These are phyloP conservation scores for Nannoperca obscura DNA, from an alignment of 2,797 vertebrate genomes.

Conservation along the genomic window DNA sequence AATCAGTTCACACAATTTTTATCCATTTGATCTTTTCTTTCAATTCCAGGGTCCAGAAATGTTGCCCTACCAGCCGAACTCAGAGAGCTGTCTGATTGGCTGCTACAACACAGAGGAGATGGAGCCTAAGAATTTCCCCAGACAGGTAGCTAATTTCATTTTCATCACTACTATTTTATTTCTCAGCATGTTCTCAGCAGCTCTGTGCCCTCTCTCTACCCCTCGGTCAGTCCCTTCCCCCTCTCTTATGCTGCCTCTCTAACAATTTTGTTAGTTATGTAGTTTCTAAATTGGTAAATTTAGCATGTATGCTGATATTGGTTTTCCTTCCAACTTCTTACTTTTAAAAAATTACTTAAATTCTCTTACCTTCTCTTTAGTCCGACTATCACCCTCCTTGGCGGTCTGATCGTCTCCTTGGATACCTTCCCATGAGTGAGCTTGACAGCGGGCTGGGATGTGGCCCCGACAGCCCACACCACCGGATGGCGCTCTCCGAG, in stretches of 20 bases:
- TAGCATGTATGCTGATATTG: neutral
- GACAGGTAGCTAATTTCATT: slow-evolving; percentile 64
- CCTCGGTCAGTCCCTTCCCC: neutral
- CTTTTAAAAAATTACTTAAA: neutral
- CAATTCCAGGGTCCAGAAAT: slow-evolving; percentile 65
- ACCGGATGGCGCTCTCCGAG: slow-evolving; percentile 70
- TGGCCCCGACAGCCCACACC: slow-evolving; percentile 69
- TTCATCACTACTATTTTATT: neutral
- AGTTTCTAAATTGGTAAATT: neutral
- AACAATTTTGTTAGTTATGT: neutral
- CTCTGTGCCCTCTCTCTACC: neutral
- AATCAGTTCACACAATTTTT: neutral
- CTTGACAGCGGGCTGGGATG: slow-evolving; percentile 78
- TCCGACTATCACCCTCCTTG: slow-evolving; percentile 60
- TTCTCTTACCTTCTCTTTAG: slow-evolving; percentile 54
- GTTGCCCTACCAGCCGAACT: slow-evolving; percentile 73
- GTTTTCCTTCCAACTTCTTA: too few species aligned
- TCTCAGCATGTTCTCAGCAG: neutral
- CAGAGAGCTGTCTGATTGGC: slow-evolving; percentile 80
- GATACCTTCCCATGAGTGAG: slow-evolving; percentile 76
- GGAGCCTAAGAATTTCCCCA: slow-evolving; percentile 54
- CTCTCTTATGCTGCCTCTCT: neutral
- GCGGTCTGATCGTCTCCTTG: slow-evolving; percentile 60
- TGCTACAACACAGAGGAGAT: slow-evolving; percentile 74
- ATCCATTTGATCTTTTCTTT: neutral